Evolutionary conservation across 2,113 vertebrate species (phyloP), one percentile per base, ranked within the genome.

Genomic region (Rousettus leschenaultii): DNA sequence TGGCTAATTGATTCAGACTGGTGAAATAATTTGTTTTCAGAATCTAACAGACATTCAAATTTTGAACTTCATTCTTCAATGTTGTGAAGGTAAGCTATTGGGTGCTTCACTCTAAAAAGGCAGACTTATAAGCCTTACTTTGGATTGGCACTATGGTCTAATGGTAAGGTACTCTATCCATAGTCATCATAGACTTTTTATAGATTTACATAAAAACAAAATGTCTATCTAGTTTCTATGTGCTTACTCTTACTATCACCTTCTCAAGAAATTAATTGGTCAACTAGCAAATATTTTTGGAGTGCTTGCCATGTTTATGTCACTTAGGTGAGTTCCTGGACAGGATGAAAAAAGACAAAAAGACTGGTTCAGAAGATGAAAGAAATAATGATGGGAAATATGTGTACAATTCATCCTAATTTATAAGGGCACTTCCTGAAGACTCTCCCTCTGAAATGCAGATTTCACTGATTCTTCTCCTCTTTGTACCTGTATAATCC

Each of bases 11-110:
- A 77, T 73, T 68, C 45, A 95, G 28, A 91, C 35, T 7, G 73
- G 70, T 84, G 24, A 59, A 43, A n/a, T 59, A 93, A 87, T 84
- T 78, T 61, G 3, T 95, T 96, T 93, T 65, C 48, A 91, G 48
- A 84, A 84, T 78, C 9, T 59, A 87, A 38, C 3, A 90, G 30
- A 22, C 14, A 65, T 87, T 95, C 38, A 77, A 2, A 70, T 61
- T 53, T 77, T 87, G 24, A 51, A 22, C 57, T 95, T 83, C 21
- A 33, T 84, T 93, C 26, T 91, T 91, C 26, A 48, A 4, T 65
- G 15, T 22, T 79, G 13, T 89, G 33, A 79, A 19, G 15, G 16
- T 65, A 21, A 35, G 4, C 1, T 38, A 68, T 21, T 40, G 12
- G 7, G 6, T 3, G 53, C 11, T 73, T 13, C 3, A 30, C 12